Evolutionary conservation across 1,140 invertebrate species (phyloP).

Genomic region (Apis dorsata): DNA sequence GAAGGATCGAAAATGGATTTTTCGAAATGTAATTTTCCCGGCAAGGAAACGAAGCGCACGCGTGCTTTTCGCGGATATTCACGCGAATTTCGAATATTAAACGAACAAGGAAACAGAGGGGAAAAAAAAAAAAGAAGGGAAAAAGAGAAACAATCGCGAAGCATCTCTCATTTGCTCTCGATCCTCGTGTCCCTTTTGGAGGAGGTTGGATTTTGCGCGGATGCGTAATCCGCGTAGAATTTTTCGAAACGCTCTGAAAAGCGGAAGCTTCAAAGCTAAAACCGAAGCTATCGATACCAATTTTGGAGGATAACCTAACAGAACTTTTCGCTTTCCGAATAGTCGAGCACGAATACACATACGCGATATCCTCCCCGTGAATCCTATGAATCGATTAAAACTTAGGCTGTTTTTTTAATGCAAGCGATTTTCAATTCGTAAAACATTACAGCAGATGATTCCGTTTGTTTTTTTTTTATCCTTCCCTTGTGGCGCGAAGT

Average conservation of each 20-base stretch:
- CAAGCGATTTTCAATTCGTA: neutral
- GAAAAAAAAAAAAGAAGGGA: neutral
- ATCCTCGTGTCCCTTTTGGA: neutral
- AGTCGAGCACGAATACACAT: neutral
- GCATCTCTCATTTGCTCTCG: slow-evolving; percentile 8
- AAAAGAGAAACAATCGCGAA: neutral
- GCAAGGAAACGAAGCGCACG: slow-evolving; percentile 65
- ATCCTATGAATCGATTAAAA: neutral
- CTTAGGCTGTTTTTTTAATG: neutral
- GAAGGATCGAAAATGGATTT: slow-evolving; percentile 66
- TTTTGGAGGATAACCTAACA: slow-evolving; percentile 1
- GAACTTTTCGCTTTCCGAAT: neutral
- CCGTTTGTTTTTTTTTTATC: neutral
- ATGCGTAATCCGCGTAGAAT: slow-evolving; percentile 11
- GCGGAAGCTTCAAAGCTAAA: slow-evolving; percentile 1
- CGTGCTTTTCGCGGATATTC: slow-evolving; percentile 29
- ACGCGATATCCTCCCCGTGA: neutral
- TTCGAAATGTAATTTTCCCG: slow-evolving; percentile 66
- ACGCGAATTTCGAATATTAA: slow-evolving; percentile 60
- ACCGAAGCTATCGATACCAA: neutral
- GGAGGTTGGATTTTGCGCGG: neutral
- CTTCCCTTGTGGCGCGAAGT: too few species aligned
- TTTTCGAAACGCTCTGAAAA: neutral
- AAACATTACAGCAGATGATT: neutral
- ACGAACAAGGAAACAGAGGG: slow-evolving; percentile 12